Conservation (phyloP, 2,797 vertebrate species). For the Gallinago nigripennis region DNA sequence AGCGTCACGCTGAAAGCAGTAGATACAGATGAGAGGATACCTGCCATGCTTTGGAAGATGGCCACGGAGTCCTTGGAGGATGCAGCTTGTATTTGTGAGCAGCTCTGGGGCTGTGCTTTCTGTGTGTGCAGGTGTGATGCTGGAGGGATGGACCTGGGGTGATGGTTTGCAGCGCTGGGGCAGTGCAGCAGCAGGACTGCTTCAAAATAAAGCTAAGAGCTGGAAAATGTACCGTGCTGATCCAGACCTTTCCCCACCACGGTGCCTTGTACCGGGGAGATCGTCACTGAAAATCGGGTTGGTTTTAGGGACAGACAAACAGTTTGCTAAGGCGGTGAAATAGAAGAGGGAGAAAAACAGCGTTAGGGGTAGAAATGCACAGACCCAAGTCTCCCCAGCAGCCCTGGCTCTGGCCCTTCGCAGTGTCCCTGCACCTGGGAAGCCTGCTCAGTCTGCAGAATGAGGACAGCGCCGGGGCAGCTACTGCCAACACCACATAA, state of each 20-base stretch:
- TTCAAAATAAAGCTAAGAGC: not conserved
- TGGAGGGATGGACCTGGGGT: fast-evolving
- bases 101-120: not conserved
- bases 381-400: not conserved
- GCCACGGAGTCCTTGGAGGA: not conserved
- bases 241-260: not conserved
- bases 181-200: not conserved
- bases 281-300: not conserved
- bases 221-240: not conserved
- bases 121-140: not conserved
- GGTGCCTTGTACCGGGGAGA: not conserved
- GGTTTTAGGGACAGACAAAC: not conserved
- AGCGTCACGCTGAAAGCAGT: not conserved
- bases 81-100: not conserved
- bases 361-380: not conserved
- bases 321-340: not conserved
- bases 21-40: not conserved
- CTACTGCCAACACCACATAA: not conserved
- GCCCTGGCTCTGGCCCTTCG: not conserved
- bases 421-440: no score
- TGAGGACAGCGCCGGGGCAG: no score
- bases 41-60: not conserved
- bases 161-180: not conserved
- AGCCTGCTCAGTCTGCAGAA: not conserved
- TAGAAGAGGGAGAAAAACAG: not conserved